Percentiles rank a stretch among this genome's conserved stretches.
Conservation (phyloP, 2,888 invertebrate genomes). For the Andrena marginata region DNA sequence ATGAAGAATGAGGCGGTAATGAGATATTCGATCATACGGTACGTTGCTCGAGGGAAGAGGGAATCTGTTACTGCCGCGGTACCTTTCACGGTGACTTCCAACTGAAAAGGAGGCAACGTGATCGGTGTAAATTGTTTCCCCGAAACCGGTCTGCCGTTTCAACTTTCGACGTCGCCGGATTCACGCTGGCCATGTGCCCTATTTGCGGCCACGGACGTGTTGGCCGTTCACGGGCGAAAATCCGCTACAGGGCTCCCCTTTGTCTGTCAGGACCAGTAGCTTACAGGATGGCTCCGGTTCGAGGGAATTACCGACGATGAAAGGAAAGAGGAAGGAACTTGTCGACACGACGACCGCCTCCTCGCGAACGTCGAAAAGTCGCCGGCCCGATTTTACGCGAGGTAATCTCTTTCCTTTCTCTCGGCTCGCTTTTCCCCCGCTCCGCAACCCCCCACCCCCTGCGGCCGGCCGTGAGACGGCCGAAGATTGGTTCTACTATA, state of each 20-base stretch:
- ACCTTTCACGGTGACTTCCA: not conserved
- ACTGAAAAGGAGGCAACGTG: conserved; percentile 13
- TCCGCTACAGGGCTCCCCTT: conserved; percentile 55
- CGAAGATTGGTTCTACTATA: conserved; percentile 64
- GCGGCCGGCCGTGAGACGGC: conserved; percentile 41
- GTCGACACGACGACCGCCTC: conserved; percentile 60
- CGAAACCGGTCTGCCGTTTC: not conserved
- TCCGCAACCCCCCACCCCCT: not conserved
- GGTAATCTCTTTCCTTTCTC: conserved; percentile 67
- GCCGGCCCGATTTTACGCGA: conserved; percentile 67
- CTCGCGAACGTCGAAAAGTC: conserved; percentile 71
- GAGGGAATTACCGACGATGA: conserved; percentile 65
- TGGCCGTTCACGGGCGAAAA: conserved; percentile 49
- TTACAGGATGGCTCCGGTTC: conserved; percentile 49
- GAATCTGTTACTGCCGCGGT: not conserved
- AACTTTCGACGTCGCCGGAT: conserved; percentile 9
- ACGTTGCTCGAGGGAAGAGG: too few species aligned
- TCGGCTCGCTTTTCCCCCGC: conserved; percentile 15
- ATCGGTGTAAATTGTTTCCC: conserved; percentile 41
- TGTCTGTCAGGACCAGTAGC: conserved; percentile 62
- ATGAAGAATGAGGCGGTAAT: too few species aligned
- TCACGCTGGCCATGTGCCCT: conserved; percentile 39
- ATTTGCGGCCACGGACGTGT: conserved; percentile 55
- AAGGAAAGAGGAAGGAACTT: conserved; percentile 68
- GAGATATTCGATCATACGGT: too few species aligned